Base-by-base conservation (phyloP, 2,113 vertebrate species). In the Brachionichthys hirsutus region DNA sequence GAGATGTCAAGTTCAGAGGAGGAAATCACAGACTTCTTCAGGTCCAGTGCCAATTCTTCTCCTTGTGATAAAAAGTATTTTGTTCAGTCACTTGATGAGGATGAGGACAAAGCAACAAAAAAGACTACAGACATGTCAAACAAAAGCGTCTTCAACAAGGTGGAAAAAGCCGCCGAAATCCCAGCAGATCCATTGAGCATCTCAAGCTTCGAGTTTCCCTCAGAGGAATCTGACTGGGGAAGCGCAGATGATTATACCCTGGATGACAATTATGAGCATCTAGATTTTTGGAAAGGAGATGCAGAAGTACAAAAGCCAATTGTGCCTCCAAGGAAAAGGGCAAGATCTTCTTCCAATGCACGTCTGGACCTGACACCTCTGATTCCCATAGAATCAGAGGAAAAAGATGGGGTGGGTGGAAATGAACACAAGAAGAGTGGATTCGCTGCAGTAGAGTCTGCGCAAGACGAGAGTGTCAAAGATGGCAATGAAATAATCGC, bases 1-100 rank as follows among this genome's bases (percentile, higher is more conserved):
- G 65, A 49, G 4, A 35, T 20, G 19, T 51, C 35, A 12, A 57
- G 74, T 1, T 52, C 64, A 16, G 84, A 70, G 6, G 85, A 90
- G 5, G 86, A 90, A 38, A 41, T 90, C 34, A 89, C 89, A 1
- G 89, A 91, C 66, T 89, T 91, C 62, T 84, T 90, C 18, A 82
- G 87, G 41, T 72, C 84, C 30, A 85, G 88, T 3, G 81, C 24
- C 12, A 87, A 73, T 51, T 87, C 89, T 22, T 92, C 91, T 41
- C 90, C 89, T 0, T 89, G 71, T 16, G 83, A 89, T 9, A 15
- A 76, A 1, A 80, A 86, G 2, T 49, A 70, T 12, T 62, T 79
- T 18, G 22, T 54, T 35, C 67, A 12, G 50, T 59, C 67, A 10
- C 15, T 46, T 4, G 71, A 83, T 62, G 77, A 72, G 9, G 56